phyloP scores from a whole-genome alignment of 2,888 invertebrate species.

The Formica aserva region DNA sequence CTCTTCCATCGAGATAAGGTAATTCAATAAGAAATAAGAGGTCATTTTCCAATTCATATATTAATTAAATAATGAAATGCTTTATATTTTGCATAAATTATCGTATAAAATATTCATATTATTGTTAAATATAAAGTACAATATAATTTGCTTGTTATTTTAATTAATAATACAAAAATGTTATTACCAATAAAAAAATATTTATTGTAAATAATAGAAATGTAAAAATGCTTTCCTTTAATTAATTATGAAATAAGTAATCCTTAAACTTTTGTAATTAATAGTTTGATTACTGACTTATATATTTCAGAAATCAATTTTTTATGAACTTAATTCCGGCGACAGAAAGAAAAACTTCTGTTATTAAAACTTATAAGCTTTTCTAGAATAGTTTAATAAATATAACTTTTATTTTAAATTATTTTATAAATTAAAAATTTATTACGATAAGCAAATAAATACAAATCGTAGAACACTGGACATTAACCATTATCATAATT shows the following conservation, averaged over 20 bases:
- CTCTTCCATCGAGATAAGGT: conserved; percentile 90
- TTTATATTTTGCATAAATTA: conserved; percentile 1
- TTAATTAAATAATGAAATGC: conserved; percentile 4
- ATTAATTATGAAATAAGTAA: background rate
- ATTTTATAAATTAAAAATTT: background rate
- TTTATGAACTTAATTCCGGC: background rate
- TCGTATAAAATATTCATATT: background rate
- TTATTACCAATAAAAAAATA: background rate
- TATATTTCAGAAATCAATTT: background rate
- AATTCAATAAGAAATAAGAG: conserved; percentile 18
- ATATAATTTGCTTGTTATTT: background rate
- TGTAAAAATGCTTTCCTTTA: background rate
- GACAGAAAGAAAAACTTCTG: background rate
- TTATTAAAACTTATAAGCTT: background rate
- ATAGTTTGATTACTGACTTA: background rate
- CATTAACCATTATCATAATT: too few relatives aligned
- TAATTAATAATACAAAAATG: background rate
- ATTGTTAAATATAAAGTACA: background rate
- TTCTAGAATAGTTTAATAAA: background rate
- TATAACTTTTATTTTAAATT: background rate
- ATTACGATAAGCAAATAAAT: background rate
- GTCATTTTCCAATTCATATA: background rate
- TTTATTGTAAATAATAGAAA: background rate
- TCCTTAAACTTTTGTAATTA: background rate
- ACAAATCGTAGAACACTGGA: too few relatives aligned